A percentile compares a stretch with the other conserved stretches of the same genome.
phyloP scores from a whole-genome alignment of 2,113 vertebrate species.

The Scolopax mira region DNA sequence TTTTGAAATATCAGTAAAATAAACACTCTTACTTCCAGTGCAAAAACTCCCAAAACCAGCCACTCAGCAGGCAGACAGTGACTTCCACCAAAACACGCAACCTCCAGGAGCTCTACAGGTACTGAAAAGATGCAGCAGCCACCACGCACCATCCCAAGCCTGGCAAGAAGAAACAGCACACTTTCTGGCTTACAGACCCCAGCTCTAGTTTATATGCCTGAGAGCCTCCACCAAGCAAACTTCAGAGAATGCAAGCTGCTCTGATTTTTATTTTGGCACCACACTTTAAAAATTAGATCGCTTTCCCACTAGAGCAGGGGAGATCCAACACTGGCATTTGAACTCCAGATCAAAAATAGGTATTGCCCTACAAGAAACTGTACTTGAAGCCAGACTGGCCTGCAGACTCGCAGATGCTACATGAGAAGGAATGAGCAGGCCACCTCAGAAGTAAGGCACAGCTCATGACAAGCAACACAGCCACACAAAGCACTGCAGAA shows the following conservation, averaged over 20 bases:
- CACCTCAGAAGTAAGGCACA: neutral
- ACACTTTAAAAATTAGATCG: neutral
- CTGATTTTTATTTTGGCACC: neutral
- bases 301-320: neutral
- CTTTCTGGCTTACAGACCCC: neutral
- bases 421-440: neutral
- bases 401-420: neutral
- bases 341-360: neutral
- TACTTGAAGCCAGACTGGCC: neutral
- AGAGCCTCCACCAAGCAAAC: neutral
- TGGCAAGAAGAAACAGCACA: neutral
- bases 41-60: neutral
- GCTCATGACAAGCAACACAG: neutral
- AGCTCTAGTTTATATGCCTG: neutral
- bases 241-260: neutral
- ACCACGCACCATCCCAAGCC: fast-evolving
- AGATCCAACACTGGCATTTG: neutral
- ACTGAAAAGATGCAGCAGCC: neutral
- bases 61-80: neutral
- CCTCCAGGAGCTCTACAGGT: neutral
- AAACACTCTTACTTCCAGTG: neutral
- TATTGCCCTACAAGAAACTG: neutral
- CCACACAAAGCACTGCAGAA: neutral
- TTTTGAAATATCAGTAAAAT: neutral
- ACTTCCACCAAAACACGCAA: neutral